Evolutionary conservation across 1,140 invertebrate genomes (phyloP), one percentile per base, ranked within the genome.

Genomic region (Heliconius hermathena): DNA sequence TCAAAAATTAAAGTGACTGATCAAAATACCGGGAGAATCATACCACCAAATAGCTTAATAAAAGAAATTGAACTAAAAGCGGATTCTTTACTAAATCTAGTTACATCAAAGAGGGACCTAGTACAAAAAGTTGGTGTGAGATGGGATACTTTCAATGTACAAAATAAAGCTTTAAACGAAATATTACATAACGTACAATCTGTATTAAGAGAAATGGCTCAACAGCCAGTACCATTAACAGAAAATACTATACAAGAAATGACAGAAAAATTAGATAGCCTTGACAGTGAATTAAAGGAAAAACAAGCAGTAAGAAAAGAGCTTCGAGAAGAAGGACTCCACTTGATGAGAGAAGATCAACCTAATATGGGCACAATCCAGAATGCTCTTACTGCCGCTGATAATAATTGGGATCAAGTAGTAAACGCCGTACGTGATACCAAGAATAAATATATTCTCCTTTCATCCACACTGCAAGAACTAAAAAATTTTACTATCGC

Each of bases 271-370:
- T 86, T 96, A 76, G 95, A 96, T 80, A 88, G 77, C 73, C 80
- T 95, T 76, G 95, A 95, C 77, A 84, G 83, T 46, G 93, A 95
- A 49, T 81, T 95, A 66, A 93, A 91, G 87, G 91, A 94, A 74
- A 95, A 95, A 80, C 94, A 94, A 88, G 84, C 87, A 6, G 87
- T 95, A 8, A 87, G 93, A 84, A 94, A 94, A 77, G 94, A 94
- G 79, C 81, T 95, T 16, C 86, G 95, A 85, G 95, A 96, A 84
- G 96, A 98, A 94, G 97, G 97, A 1, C 94, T 97, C 26, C 95
- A 96, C 74, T 90, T 98, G 54, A 97, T 98, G 95, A 96, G 97
- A 84, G 96, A 97, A 92, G 98, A 98, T 92, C 96, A 97, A 82
- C 96, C 96, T 38, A 97, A 97, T 83, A 96, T 97, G 89, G 96